Conservation (phyloP, 2,797 vertebrate genomes). For the Poliocrania exsul region DNA sequence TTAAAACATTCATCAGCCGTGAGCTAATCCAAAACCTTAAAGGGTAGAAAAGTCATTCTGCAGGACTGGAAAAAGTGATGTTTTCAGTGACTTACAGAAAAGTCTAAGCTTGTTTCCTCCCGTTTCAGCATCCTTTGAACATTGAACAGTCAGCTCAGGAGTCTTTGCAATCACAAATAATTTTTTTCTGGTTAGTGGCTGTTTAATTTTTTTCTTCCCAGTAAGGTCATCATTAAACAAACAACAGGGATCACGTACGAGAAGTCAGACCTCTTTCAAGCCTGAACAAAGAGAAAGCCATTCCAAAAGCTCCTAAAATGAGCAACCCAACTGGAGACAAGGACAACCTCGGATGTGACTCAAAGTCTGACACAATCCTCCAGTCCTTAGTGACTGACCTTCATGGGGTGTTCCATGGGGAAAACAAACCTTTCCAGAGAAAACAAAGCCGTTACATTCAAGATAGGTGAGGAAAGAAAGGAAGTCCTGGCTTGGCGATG, state of each 20-base stretch:
- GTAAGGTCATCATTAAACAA: constrained; percentile 43
- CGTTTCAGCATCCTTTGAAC: not conserved
- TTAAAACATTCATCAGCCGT: not conserved
- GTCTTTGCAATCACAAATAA: not conserved
- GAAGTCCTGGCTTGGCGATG: not conserved
- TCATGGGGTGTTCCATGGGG: fast-evolving
- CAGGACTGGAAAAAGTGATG: constrained; percentile 40
- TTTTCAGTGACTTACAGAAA: not conserved
- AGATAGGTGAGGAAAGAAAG: not conserved
- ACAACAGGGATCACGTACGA: not conserved
- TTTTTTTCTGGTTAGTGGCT: not conserved
- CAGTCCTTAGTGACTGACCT: not conserved
- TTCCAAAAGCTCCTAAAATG: not conserved
- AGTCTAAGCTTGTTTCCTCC: not conserved
- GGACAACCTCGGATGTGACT: not conserved
- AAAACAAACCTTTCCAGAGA: not conserved
- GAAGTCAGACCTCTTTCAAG: not conserved
- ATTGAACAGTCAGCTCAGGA: not conserved
- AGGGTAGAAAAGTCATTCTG: not conserved
- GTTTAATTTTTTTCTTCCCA: constrained; percentile 17
- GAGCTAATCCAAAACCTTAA: constrained; percentile 16
- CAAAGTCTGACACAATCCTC: constrained; percentile 7
- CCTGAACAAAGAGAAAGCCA: not conserved
- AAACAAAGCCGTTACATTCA: not conserved
- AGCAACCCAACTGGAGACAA: not conserved